Base-by-base conservation (phyloP, 2,113 vertebrate species). In the Terrapene triunguis region DNA sequence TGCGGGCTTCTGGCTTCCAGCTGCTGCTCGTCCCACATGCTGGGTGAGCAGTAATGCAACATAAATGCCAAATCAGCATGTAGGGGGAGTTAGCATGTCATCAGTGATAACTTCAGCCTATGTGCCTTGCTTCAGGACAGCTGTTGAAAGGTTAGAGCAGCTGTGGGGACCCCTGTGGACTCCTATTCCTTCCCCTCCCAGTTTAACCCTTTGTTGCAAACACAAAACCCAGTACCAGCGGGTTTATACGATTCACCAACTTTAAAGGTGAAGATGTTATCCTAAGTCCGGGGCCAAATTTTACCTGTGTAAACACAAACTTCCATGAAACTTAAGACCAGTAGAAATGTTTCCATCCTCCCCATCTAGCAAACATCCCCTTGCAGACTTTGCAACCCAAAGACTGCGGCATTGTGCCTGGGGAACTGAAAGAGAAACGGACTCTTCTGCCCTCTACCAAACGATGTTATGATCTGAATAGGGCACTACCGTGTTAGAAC, bases 1-100 rank as follows among this genome's bases (percentile, higher is more conserved):
- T 91, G 90, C 74, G 1, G 17, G 90, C 69, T 88, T 96, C 82
- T 82, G 93, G 81, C 72, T 95, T 95, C 95, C 97, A 98, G 96
- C 96, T 97, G 96, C 94, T 92, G 80, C 81, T 93, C 51, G 57
- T 97, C 93, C 92, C 85, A 84, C 0, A 0, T 94, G 91, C 89
- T 0, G 83, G 82, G 19, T 38, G 82, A 94, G 92, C 93, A 91
- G 91, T 62, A 96, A 89, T 90, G 89, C 86, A 88, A 90, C 90
- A 85, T 47, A 55, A 32, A 38, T 87, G 93, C 91, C 89, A 93
- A 84, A 0, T 0, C 93, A 76, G n/a, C 87, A 59, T 84, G 69
- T 16, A 91, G 82, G 6, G 97, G 91, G 93, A 94, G 84, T 96
- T 92, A 96, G 72, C 16, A 14, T 94, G 95, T 96, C 87, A 74